Evolutionary conservation across 1,140 invertebrate species (phyloP), one percentile per base, ranked within the genome.

Genomic region (Armadillidium nasatum): DNA sequence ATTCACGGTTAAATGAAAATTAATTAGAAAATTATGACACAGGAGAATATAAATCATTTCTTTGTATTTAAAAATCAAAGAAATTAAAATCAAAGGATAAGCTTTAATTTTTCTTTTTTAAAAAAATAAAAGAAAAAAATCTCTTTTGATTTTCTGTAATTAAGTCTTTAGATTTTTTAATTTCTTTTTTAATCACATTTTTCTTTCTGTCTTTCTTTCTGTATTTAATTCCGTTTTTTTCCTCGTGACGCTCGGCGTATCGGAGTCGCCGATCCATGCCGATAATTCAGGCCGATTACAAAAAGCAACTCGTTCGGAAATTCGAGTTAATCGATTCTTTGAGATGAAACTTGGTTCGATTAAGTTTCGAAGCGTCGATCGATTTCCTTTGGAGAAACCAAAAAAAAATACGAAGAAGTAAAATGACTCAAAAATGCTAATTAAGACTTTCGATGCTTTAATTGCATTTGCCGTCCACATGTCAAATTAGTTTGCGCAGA

Each of bases 291-390:
- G 19, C 50, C 50, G 50, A 60, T 60, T 60, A 60, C 50, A 3
- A 15, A 60, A 60, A 60, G 11, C 19, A 60, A 60, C 50, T 60
- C 50, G 50, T 7, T 60, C 19, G 50, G 50, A 60, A 60, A 60
- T 60, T 60, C 19, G 50, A 60, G 50, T 60, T 60, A 60, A 60
- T 60, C 50, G 50, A 60, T 60, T 60, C 50, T 60, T 60, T 60
- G 50, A 60, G 19, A 60, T 60, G 50, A 60, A 60, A 13, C 50
- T 33, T 33, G 50, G 11, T 60, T 60, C 50, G 50, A 60, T 60
- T 60, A 60, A 60, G 50, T 60, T 60, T 60, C 50, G 50, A 60
- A 60, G 4, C 50, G 19, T 15, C 50, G 11, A 15, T 60, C 11
- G 50, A 60, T 19, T 60, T 60, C 50, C 19, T 60, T 60, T 60